Percentiles rank a stretch among this genome's conserved stretches.
phyloP scores from a whole-genome alignment of 1,140 invertebrate genomes.

The Caenorhabditis remanei region DNA sequence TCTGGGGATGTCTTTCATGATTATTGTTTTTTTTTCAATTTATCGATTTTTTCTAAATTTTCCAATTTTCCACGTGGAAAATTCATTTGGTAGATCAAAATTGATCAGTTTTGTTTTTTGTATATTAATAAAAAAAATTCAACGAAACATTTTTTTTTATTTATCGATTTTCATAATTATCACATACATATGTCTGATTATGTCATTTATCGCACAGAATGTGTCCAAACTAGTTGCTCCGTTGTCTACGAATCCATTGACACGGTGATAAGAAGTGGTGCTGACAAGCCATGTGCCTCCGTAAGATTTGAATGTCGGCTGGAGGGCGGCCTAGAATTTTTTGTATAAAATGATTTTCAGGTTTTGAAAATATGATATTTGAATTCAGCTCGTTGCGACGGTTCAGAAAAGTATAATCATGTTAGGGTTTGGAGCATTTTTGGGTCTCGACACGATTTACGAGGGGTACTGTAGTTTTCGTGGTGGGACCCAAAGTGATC shows the following conservation, averaged over 20 bases:
- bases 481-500: too few relatives aligned
- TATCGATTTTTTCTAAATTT: neutral
- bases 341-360: too few relatives aligned
- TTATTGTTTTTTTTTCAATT: neutral
- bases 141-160: neutral
- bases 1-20: constrained; percentile 47
- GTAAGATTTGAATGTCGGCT: neutral
- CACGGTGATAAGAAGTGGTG: constrained; percentile 11
- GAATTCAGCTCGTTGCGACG: too few relatives aligned
- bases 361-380: too few relatives aligned
- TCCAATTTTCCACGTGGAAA: neutral
- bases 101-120: constrained; percentile 26
- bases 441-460: too few relatives aligned
- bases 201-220: constrained; percentile 25
- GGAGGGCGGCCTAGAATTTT: constrained; percentile 7
- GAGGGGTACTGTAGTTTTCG: too few relatives aligned
- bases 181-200: neutral
- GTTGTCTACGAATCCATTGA: neutral
- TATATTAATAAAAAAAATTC: neutral
- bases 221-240: neutral
- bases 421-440: too few relatives aligned
- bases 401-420: too few relatives aligned
- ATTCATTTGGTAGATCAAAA: constrained; percentile 44
- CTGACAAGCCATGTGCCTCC: constrained; percentile 29
- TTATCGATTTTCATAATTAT: constrained; percentile 45